Evolutionary conservation across 2,888 invertebrate genomes (phyloP), one percentile per base, ranked within the genome.

Genomic region (Oxystoma pomonae): DNA sequence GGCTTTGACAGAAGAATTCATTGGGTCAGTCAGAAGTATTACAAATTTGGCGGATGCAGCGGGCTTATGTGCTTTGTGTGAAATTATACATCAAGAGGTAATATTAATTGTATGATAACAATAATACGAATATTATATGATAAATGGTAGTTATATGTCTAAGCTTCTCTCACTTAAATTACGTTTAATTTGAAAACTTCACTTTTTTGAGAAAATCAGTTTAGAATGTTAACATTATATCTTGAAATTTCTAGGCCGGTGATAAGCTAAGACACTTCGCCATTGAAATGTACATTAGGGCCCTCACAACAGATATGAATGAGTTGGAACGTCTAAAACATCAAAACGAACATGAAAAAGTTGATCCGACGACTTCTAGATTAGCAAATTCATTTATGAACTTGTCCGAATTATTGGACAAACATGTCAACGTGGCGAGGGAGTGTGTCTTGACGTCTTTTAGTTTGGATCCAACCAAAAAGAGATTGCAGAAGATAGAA

Each of bases 371-470:
- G 0, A 86, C 85, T 17, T 84, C 85, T 18, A 83, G 86, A 21
- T 78, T 89, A 21, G 82, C 87, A 3, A 75, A 79, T 65, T 87
- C 87, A 77, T 90, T 90, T 78, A 79, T 86, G 5, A 84, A 86
- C 69, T 79, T 91, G 56, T 88, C 89, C 1, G 81, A 83, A 57
- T 77, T 87, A 55, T 81, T 90, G 50, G 79, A 83, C 19, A 82
- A 82, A 61, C 86, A 88, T 73, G 78, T 84, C 19, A 84, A 87
- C 17, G 83, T 90, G 22, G 84, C 85, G 57, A 83, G 87, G 69
- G 91, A 91, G 80, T 91, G 90, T 73, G 80, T 87, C 0, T 82
- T 91, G 52, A 90, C 91, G 0, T 89, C 91, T 0, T 92, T 91
- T 81, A 90, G 90, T 56, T 80, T 91, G 59, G 85, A 89, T 73